Evolutionary conservation across 2,797 vertebrate species (phyloP).

Genomic region (Muscicapa striata): DNA sequence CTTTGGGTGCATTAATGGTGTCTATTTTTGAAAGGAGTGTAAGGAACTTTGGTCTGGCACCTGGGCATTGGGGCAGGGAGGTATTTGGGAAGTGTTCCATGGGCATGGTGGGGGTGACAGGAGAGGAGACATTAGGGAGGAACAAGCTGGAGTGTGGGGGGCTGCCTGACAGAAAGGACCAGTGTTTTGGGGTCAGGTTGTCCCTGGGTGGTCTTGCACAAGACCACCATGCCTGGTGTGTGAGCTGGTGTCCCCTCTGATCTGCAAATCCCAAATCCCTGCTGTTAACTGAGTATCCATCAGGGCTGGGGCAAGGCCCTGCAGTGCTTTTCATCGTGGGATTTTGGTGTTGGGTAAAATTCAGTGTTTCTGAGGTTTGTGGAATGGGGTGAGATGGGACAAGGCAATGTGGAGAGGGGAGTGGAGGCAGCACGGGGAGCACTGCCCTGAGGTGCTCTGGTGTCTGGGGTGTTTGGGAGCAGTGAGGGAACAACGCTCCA

Average conservation of each 20-base stretch:
- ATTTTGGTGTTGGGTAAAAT: background rate
- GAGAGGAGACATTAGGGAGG: background rate
- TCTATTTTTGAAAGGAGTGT: slow-evolving; percentile 38
- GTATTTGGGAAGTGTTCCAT: background rate
- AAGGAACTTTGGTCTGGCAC: background rate
- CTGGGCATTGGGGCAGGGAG: fast-evolving
- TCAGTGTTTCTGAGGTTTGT: background rate
- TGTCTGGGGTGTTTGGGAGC: background rate
- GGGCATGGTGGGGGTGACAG: background rate
- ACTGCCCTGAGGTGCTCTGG: background rate
- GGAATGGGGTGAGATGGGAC: background rate
- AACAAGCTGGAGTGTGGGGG: background rate
- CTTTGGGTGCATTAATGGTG: slow-evolving; percentile 46
- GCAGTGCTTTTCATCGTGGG: fast-evolving
- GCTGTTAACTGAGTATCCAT: background rate
- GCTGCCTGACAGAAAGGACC: background rate
- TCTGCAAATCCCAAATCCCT: background rate
- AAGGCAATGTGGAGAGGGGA: background rate
- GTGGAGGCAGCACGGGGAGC: fast-evolving
- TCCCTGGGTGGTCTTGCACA: background rate
- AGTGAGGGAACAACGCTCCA: fast-evolving
- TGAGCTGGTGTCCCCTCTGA: background rate
- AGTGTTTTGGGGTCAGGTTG: background rate
- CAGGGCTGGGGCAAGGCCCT: background rate
- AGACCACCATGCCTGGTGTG: fast-evolving